Evolutionary conservation across 2,113 vertebrate genomes (phyloP).

Genomic region (Raphicerus campestris): DNA sequence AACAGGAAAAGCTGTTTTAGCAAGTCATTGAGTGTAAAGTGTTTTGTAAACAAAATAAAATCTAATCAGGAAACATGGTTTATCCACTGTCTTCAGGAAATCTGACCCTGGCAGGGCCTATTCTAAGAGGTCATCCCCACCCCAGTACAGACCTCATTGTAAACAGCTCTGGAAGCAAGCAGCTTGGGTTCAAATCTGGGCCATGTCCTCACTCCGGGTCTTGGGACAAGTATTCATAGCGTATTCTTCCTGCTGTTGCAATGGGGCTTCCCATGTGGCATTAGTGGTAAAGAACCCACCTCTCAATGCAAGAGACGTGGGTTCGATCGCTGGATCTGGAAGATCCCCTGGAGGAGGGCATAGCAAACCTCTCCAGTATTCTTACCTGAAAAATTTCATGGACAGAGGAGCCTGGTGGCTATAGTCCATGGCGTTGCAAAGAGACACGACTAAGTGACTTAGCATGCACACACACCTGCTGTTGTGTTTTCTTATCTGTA

Average conservation of each 20-base stretch:
- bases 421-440: not conserved
- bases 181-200: fast-evolving
- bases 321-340: not conserved
- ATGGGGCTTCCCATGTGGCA: not conserved
- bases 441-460: not conserved
- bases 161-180: fast-evolving
- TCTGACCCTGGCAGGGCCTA: not conserved
- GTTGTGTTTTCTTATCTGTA: not conserved
- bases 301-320: not conserved
- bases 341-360: not conserved
- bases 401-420: not conserved
- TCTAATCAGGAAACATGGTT: not conserved
- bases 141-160: fast-evolving
- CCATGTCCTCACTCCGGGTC: fast-evolving
- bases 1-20: not conserved
- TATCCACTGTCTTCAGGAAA: not conserved
- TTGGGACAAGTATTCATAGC: not conserved
- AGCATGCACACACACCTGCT: not conserved
- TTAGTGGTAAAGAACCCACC: not conserved
- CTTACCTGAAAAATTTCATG: not conserved
- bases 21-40: not conserved
- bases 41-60: not conserved
- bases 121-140: not conserved
- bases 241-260: not conserved
- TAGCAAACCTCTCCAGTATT: not conserved